Evolutionary conservation across 1,140 invertebrate genomes (phyloP).

Genomic region (Psix sp.): DNA sequence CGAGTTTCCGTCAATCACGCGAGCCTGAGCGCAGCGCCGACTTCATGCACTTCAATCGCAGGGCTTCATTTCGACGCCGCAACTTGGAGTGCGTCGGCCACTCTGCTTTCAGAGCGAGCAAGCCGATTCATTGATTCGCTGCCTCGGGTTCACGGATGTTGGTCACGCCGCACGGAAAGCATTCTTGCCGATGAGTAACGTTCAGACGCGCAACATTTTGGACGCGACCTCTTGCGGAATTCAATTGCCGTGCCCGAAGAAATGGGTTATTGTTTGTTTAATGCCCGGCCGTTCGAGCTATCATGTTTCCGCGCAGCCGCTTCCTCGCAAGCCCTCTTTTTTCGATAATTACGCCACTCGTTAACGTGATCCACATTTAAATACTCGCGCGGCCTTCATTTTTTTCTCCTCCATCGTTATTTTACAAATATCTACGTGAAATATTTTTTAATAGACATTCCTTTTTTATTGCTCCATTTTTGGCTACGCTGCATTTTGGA

Average conservation of each 20-base stretch:
- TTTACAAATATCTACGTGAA: too few species aligned
- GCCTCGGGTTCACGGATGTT: slow-evolving; percentile 24
- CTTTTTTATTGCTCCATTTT: too few species aligned
- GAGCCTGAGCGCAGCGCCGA: slow-evolving; percentile 37
- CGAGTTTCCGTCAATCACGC: slow-evolving; percentile 62
- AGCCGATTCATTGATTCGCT: slow-evolving; percentile 32
- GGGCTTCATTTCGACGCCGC: slow-evolving; percentile 25
- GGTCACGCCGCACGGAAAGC: slow-evolving; percentile 25
- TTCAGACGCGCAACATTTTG: slow-evolving; percentile 4
- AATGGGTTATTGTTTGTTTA: slow-evolving; percentile 33
- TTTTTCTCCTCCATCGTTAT: too few species aligned
- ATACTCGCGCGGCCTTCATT: too few species aligned
- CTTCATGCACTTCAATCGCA: slow-evolving; percentile 48
- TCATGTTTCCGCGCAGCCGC: slow-evolving; percentile 7
- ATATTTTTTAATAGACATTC: too few species aligned
- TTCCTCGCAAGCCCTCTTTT: not conserved
- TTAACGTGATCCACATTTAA: too few species aligned
- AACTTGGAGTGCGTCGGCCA: slow-evolving; percentile 14
- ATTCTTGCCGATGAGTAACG: slow-evolving; percentile 26
- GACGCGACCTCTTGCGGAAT: slow-evolving; percentile 20
- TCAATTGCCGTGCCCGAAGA: slow-evolving; percentile 15
- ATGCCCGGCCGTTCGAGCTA: slow-evolving; percentile 2
- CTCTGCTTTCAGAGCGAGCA: slow-evolving; percentile 6
- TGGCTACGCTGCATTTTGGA: too few species aligned
- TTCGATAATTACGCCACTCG: slow-evolving; percentile 3